phyloP scores from a whole-genome alignment of 2,888 invertebrate genomes.

The Drosophila seclusa region DNA sequence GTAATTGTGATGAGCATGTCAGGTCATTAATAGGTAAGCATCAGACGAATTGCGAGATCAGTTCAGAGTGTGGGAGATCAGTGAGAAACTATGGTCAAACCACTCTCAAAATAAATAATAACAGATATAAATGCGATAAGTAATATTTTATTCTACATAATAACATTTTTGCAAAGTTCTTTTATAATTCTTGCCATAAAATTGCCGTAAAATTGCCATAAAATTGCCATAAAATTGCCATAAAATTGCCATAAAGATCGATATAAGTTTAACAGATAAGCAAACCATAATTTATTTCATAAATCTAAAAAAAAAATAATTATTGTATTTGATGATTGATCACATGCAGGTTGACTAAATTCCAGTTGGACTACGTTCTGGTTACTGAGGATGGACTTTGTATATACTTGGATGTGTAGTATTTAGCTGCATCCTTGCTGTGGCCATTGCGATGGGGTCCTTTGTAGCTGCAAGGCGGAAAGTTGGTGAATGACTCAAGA shows the following conservation, averaged over 20 bases:
- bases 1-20: constrained; percentile 12
- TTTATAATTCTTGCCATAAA: no score
- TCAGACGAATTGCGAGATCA: background rate
- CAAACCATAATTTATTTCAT: constrained; percentile 1
- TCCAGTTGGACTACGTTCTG: constrained; percentile 1
- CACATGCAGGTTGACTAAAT: background rate
- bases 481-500: background rate
- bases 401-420: constrained; percentile 67
- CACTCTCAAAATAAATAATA: background rate
- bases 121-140: background rate
- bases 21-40: background rate
- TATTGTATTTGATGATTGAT: background rate
- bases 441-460: constrained; percentile 56
- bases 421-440: constrained; percentile 35
- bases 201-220: no score
- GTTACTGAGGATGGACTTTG: constrained; percentile 23
- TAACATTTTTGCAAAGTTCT: background rate
- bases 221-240: no score
- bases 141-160: background rate
- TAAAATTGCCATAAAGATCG: no score
- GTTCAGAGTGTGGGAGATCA: background rate
- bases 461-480: constrained; percentile 65
- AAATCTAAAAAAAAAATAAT: background rate
- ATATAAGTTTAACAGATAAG: background rate
- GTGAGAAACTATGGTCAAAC: background rate